phyloP scores from a whole-genome alignment of 1,140 invertebrate genomes.

The Metaphire vulgaris region DNA sequence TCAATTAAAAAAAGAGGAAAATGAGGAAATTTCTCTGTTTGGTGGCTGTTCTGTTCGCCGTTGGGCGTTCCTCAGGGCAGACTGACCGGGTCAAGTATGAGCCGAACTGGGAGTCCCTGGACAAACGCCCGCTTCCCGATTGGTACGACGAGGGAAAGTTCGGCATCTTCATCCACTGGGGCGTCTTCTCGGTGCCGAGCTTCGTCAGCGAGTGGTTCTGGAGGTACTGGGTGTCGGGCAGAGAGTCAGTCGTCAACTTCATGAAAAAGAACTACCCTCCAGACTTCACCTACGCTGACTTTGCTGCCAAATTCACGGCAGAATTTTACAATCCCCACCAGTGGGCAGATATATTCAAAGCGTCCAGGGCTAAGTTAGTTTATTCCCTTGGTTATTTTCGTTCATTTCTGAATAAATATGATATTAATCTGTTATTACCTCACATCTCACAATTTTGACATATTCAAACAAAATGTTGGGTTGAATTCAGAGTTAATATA shows the following conservation, averaged over 20 bases:
- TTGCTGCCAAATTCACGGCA: constrained; percentile 42
- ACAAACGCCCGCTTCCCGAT: constrained; percentile 45
- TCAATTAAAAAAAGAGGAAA: too few relatives aligned
- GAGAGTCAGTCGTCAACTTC: constrained; percentile 32
- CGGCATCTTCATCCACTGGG: constrained; percentile 54
- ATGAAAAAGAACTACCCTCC: constrained; percentile 44
- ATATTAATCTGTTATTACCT: too few relatives aligned
- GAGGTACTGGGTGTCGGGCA: constrained; percentile 25
- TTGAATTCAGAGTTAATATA: too few relatives aligned
- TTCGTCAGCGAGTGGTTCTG: constrained; percentile 46
- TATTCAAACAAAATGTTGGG: too few relatives aligned
- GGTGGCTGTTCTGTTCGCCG: too few relatives aligned
- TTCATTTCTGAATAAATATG: too few relatives aligned
- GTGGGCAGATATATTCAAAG: constrained; percentile 44
- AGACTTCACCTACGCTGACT: constrained; percentile 46
- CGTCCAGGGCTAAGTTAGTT: constrained; percentile 42
- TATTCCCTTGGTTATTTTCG: too few relatives aligned
- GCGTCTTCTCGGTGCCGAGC: constrained; percentile 50
- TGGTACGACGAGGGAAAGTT: constrained; percentile 53
- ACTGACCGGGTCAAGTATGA: constrained; percentile 32
- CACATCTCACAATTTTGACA: too few relatives aligned
- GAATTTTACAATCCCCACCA: constrained; percentile 41
- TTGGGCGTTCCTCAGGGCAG: too few relatives aligned
- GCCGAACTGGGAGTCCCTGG: constrained; percentile 49
- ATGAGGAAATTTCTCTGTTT: too few relatives aligned